These are phyloP conservation scores for Danaus plexippus DNA, from an alignment of 1,140 invertebrate species.

Conservation along the genomic window DNA sequence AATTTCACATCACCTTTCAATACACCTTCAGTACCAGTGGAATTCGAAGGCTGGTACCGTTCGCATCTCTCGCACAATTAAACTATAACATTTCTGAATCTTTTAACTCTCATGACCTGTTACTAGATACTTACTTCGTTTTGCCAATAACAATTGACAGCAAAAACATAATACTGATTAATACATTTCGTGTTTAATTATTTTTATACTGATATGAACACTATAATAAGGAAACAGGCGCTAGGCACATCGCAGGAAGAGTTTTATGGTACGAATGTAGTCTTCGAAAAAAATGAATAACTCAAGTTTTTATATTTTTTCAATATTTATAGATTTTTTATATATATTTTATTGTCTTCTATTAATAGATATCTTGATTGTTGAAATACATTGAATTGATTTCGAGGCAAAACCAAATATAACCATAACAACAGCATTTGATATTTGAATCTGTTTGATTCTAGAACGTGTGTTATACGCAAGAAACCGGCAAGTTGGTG, in stretches of 20 bases:
- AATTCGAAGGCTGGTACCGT: constrained; percentile 20
- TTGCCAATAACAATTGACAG: no score
- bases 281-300: constrained; percentile 1
- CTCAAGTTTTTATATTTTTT: no score
- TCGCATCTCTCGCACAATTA: constrained; percentile 8
- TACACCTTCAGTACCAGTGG: constrained; percentile 25
- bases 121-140: no score
- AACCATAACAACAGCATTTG: no score
- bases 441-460: constrained; percentile 23
- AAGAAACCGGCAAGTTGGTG: constrained; percentile 46
- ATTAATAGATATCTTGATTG: no score
- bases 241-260: constrained; percentile 61
- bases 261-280: constrained; percentile 39
- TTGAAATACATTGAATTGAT: no score
- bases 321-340: no score
- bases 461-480: constrained; percentile 66
- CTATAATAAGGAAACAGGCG: constrained; percentile 42
- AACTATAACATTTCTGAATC: background rate
- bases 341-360: no score
- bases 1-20: constrained; percentile 32
- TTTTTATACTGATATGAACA: background rate
- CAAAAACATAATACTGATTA: background rate
- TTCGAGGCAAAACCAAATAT: no score
- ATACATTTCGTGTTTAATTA: no score
- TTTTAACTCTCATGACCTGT: background rate